phyloP scores from a whole-genome alignment of 1,140 invertebrate species.

The Apis mellifera region DNA sequence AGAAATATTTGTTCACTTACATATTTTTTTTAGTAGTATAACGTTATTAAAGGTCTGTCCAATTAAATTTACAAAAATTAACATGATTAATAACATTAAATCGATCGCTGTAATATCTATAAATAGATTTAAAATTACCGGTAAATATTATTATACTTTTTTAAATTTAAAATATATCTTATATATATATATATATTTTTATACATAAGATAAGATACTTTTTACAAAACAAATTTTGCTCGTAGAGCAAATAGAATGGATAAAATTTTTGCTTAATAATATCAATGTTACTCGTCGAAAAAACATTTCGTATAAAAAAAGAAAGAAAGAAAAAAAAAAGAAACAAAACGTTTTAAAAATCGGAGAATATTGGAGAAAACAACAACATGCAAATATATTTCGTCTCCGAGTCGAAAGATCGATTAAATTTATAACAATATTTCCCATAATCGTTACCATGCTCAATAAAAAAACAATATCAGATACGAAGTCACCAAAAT shows the following conservation, averaged over 20 bases:
- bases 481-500: slow-evolving; percentile 43
- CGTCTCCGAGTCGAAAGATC: not conserved
- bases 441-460: slow-evolving; percentile 17
- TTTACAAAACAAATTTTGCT: not conserved
- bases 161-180: not conserved
- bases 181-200: not conserved
- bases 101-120: slow-evolving; percentile 4
- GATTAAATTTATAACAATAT: slow-evolving; percentile 7
- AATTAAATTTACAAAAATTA: slow-evolving; percentile 31
- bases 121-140: slow-evolving; percentile 24
- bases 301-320: slow-evolving; percentile 8
- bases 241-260: slow-evolving; percentile 1
- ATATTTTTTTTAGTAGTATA: slow-evolving; percentile 47
- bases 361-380: not conserved
- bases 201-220: slow-evolving; percentile 9
- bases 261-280: slow-evolving; percentile 27
- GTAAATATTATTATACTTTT: slow-evolving; percentile 9
- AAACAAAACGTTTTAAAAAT: not conserved
- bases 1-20: not conserved
- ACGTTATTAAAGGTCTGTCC: not conserved
- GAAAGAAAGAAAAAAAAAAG: not conserved
- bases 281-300: not conserved
- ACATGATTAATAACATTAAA: slow-evolving; percentile 37
- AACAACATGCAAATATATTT: not conserved
- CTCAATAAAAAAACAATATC: slow-evolving; percentile 42